Percentiles rank a stretch among this genome's conserved stretches.
Conservation (phyloP, 2,888 invertebrate species). For the Trissoscelio sp. region DNA sequence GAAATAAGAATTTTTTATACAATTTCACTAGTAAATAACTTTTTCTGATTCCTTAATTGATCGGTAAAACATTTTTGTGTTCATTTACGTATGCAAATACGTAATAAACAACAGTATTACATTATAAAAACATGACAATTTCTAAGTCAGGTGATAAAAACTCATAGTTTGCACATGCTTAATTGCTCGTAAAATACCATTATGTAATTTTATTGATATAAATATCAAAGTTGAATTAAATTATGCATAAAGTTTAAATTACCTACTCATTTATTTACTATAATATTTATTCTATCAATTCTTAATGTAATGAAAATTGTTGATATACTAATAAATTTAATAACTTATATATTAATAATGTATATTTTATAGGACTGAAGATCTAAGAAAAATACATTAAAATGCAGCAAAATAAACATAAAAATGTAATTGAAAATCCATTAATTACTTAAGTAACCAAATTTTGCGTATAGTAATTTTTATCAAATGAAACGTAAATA, state of each 20-base stretch:
- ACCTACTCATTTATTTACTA: background rate
- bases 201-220: constrained; percentile 8
- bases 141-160: background rate
- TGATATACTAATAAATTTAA: too few relatives aligned
- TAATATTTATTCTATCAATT: background rate
- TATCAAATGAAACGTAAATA: constrained; percentile 30
- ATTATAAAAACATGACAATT: background rate
- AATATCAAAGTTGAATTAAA: background rate
- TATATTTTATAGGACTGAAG: too few relatives aligned
- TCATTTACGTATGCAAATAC: background rate
- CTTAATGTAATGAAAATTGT: too few relatives aligned
- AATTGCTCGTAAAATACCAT: background rate
- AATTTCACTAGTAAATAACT: background rate
- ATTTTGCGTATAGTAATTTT: constrained; percentile 6
- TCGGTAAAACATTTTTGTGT: background rate
- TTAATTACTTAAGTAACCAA: background rate
- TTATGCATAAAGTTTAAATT: background rate
- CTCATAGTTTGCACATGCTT: background rate
- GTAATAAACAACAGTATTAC: background rate
- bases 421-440: too few relatives aligned
- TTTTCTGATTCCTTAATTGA: background rate
- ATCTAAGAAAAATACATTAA: too few relatives aligned
- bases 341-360: too few relatives aligned
- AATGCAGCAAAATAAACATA: too few relatives aligned
- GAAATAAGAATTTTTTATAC: constrained; percentile 1